Conservation (phyloP, 2,888 invertebrate genomes). For the Buathra laborator region DNA sequence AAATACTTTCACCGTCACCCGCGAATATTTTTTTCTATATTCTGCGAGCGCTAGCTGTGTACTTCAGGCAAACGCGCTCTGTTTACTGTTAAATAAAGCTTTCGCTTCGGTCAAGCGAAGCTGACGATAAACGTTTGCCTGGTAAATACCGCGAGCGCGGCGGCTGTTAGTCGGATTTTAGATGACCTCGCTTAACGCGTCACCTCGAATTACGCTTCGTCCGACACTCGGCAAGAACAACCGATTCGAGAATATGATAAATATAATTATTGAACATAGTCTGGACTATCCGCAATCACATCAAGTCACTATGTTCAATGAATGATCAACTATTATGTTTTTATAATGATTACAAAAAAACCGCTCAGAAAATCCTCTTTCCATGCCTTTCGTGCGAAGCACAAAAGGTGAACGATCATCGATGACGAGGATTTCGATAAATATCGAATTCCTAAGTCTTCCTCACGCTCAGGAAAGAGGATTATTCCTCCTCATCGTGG, state of each 20-base stretch:
- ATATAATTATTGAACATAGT: neutral
- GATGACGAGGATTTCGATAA: constrained; percentile 76
- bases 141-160: constrained; percentile 67
- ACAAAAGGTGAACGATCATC: constrained; percentile 82
- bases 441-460: constrained; percentile 74
- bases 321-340: neutral
- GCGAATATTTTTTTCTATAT: constrained; percentile 19
- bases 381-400: constrained; percentile 76
- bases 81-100: constrained; percentile 76
- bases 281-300: too few relatives aligned
- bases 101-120: constrained; percentile 66
- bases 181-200: constrained; percentile 10
- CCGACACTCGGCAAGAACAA: constrained; percentile 3
- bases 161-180: constrained; percentile 67
- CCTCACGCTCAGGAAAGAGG: constrained; percentile 85
- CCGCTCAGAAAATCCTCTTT: constrained; percentile 81
- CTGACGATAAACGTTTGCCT: constrained; percentile 72
- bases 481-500: constrained; percentile 88
- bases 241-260: neutral
- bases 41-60: constrained; percentile 41
- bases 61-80: constrained; percentile 59
- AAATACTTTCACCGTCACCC: constrained; percentile 39
- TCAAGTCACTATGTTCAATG: too few relatives aligned
- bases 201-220: constrained; percentile 8
- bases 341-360: constrained; percentile 32